Conservation (phyloP, 2,113 vertebrate genomes). For the Ptilonorhynchus violaceus region DNA sequence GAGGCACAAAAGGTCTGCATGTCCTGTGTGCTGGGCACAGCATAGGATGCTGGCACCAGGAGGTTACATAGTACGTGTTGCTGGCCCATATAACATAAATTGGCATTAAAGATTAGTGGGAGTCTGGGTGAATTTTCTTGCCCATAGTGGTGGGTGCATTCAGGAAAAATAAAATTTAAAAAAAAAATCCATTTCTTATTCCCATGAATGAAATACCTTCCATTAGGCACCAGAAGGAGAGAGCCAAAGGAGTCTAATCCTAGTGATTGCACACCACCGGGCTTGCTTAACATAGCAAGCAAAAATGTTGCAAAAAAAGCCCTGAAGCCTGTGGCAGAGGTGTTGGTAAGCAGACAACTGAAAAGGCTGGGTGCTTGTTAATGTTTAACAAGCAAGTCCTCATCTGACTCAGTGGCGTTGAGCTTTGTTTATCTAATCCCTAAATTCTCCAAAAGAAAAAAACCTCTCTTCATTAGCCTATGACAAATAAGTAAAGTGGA, state of each 20-base stretch:
- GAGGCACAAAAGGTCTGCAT: background rate
- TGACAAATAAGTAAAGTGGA: background rate
- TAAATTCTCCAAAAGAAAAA: slow-evolving; percentile 4
- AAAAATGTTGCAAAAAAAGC: background rate
- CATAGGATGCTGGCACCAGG: rapidly evolving
- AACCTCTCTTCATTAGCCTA: background rate
- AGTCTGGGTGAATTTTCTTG: background rate
- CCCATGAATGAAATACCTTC: background rate
- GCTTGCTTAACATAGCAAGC: rapidly evolving
- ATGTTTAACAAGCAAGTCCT: slow-evolving; percentile 47
- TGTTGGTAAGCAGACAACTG: background rate
- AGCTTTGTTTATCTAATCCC: slow-evolving; percentile 40
- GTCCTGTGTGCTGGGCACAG: background rate
- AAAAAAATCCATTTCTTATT: background rate
- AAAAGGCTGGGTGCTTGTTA: slow-evolving; percentile 12
- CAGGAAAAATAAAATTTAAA: background rate
- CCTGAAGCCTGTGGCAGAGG: background rate
- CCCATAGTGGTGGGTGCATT: background rate
- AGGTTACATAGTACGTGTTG: background rate
- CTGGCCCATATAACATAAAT: background rate
- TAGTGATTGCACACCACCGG: background rate
- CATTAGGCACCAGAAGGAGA: background rate
- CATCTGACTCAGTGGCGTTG: background rate
- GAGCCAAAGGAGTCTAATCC: background rate
- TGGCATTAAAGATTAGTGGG: background rate